Evolutionary conservation across 2,113 vertebrate genomes (phyloP).

Genomic region (Callithrix jacchus): DNA sequence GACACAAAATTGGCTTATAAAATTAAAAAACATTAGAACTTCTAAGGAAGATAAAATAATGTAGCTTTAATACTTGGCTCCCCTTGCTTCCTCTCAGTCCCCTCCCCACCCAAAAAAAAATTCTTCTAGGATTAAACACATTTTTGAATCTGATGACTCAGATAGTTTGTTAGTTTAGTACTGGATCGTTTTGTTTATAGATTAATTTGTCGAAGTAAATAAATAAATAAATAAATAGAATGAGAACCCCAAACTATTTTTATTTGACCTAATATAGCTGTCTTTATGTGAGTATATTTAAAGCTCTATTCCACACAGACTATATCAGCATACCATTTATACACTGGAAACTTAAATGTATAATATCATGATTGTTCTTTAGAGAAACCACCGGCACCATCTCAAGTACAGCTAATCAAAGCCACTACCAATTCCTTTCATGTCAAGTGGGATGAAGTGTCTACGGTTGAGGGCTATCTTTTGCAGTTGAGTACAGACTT

Average conservation of each 20-base stretch:
- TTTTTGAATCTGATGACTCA: constrained; percentile 27
- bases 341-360: constrained; percentile 17
- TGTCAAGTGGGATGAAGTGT: constrained; percentile 95
- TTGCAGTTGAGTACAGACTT: constrained; percentile 91
- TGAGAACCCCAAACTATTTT: background rate
- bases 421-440: constrained; percentile 96
- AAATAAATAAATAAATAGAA: background rate
- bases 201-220: constrained; percentile 14
- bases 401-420: constrained; percentile 93
- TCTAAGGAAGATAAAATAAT: constrained; percentile 23
- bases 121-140: background rate
- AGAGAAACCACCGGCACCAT: constrained; percentile 92
- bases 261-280: background rate
- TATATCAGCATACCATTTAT: background rate
- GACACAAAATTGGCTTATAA: constrained; percentile 28
- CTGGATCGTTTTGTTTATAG: constrained; percentile 1
- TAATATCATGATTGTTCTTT: constrained; percentile 69
- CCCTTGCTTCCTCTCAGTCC: too few relatives aligned
- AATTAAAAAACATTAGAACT: constrained; percentile 26
- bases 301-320: background rate
- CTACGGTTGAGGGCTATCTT: constrained; percentile 94
- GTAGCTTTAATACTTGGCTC: background rate
- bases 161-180: constrained; percentile 29
- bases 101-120: background rate
- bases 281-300: constrained; percentile 14